Evolutionary conservation across 2,888 invertebrate species (phyloP).

Genomic region (Punctoribates punctum): DNA sequence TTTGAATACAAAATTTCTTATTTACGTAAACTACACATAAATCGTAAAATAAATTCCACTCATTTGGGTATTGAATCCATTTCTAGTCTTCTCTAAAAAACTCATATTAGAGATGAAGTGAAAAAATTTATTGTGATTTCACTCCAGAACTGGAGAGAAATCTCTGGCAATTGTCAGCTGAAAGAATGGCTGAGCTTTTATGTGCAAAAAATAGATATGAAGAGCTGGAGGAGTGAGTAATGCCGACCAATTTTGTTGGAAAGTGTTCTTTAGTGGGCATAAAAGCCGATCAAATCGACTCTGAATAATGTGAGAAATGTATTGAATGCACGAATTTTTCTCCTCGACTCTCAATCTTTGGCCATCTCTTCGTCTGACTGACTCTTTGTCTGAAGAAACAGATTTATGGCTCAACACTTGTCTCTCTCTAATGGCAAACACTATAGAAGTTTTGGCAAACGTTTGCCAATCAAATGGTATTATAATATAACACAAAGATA

Average conservation of each 20-base stretch:
- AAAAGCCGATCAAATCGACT: background rate
- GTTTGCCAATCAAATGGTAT: too few relatives aligned
- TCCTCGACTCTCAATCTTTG: too few relatives aligned
- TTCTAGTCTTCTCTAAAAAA: background rate
- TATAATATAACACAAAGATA: too few relatives aligned
- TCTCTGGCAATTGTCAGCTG: constrained; percentile 1
- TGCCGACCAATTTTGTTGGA: background rate
- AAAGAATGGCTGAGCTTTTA: background rate
- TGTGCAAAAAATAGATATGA: constrained; percentile 9
- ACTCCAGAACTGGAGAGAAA: background rate
- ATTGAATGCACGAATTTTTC: background rate
- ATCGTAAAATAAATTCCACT: background rate
- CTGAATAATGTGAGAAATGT: constrained; percentile 1
- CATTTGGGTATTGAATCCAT: too few relatives aligned
- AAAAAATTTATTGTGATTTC: background rate
- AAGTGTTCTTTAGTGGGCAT: constrained; percentile 9
- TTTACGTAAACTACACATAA: background rate
- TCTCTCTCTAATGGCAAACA: too few relatives aligned
- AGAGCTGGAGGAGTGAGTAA: background rate
- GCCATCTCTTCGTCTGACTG: too few relatives aligned
- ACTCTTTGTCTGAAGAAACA: too few relatives aligned
- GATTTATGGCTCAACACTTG: too few relatives aligned
- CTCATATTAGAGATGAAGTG: background rate
- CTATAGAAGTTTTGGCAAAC: too few relatives aligned
- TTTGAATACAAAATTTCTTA: background rate